These are phyloP conservation scores for Hydroisotoma schaefferi DNA, from an alignment of 2,888 invertebrate genomes.

Conservation along the genomic window DNA sequence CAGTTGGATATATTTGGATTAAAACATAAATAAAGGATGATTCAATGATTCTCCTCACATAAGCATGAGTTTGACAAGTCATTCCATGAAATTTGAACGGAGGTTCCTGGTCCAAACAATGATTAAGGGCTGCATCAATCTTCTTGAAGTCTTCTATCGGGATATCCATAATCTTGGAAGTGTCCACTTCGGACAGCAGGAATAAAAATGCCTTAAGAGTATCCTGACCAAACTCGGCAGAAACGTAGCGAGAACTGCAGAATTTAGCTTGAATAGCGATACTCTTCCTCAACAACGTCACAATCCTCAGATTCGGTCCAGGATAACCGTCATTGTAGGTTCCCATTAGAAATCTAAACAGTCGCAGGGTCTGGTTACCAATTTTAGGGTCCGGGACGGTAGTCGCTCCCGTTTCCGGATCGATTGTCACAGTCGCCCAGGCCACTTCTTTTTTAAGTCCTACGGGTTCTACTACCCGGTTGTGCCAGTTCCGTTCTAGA, in stretches of 20 bases:
- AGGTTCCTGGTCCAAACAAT: slow-evolving; percentile 16
- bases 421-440: neutral
- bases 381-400: neutral
- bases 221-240: slow-evolving; percentile 26
- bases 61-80: slow-evolving; percentile 23
- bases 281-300: slow-evolving; percentile 24
- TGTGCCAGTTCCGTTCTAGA: neutral
- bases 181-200: slow-evolving; percentile 28
- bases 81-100: slow-evolving; percentile 18
- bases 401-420: neutral
- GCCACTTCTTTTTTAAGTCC: neutral
- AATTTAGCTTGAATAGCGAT: slow-evolving; percentile 29
- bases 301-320: slow-evolving; percentile 14
- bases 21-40: too few species aligned
- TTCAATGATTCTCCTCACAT: too few species aligned
- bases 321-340: neutral
- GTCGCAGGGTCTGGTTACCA: slow-evolving; percentile 3
- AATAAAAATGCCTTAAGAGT: slow-evolving; percentile 32
- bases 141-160: slow-evolving; percentile 23
- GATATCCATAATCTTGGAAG: slow-evolving; percentile 27
- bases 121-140: slow-evolving; percentile 25
- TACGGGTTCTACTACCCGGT: neutral
- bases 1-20: neutral
- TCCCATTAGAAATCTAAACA: slow-evolving; percentile 6
- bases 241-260: slow-evolving; percentile 23